Conservation (phyloP, 2,113 vertebrate genomes). For the Electrona antarctica region DNA sequence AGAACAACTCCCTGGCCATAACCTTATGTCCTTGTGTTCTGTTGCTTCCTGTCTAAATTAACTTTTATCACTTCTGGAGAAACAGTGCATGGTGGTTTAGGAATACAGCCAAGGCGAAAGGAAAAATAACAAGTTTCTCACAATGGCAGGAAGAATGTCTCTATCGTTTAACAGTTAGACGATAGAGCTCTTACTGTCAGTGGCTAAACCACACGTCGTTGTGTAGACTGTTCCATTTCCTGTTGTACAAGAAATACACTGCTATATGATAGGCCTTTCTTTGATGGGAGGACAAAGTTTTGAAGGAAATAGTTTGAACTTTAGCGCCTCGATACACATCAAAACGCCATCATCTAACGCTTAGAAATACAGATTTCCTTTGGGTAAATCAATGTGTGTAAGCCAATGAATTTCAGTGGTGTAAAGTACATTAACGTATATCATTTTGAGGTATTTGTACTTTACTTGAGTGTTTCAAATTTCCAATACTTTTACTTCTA, state of each 20-base stretch:
- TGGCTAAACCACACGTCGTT: constrained; percentile 24
- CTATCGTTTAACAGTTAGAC: neutral
- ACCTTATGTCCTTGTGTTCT: neutral
- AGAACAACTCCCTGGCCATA: neutral
- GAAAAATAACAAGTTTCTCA: constrained; percentile 17
- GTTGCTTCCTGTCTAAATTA: constrained; percentile 1
- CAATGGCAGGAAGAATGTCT: neutral
- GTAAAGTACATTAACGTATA: too few relatives aligned
- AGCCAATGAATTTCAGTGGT: too few relatives aligned
- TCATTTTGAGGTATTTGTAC: too few relatives aligned
- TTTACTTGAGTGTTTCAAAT: too few relatives aligned
- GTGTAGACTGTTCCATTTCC: constrained; percentile 48
- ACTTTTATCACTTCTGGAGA: neutral
- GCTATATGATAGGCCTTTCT: constrained; percentile 21
- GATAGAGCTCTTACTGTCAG: neutral
- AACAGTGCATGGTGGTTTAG: neutral
- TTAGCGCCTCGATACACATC: too few relatives aligned
- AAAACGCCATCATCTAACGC: too few relatives aligned
- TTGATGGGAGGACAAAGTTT: neutral
- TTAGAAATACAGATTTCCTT: too few relatives aligned
- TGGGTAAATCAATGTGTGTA: too few relatives aligned
- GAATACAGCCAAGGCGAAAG: neutral
- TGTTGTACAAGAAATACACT: constrained; percentile 49
- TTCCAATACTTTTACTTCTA: too few relatives aligned
- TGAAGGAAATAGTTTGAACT: too few relatives aligned